These are phyloP conservation scores for Pseudomyrmex pallidus DNA, from an alignment of 1,140 invertebrate species.

Conservation along the genomic window DNA sequence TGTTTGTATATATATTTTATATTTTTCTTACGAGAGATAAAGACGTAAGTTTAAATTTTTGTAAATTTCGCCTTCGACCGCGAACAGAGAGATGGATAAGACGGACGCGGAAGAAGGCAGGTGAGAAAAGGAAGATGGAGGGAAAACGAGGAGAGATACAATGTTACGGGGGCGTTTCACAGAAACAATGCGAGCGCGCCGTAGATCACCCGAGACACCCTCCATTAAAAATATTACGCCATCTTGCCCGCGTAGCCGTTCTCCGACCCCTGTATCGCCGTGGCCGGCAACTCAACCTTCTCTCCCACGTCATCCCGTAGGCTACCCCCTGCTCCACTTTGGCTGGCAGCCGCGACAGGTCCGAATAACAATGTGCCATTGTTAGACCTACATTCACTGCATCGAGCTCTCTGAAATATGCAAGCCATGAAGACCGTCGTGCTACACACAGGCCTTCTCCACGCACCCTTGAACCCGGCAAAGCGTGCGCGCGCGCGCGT, in stretches of 20 bases:
- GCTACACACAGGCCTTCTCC: slow-evolving; percentile 21
- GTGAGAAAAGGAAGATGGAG: slow-evolving; percentile 37
- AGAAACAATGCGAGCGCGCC: slow-evolving; percentile 68
- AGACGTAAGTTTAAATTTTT: neutral
- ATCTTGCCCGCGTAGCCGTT: slow-evolving; percentile 63
- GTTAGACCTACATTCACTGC: slow-evolving; percentile 57
- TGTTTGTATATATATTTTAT: neutral
- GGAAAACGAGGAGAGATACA: slow-evolving; percentile 39
- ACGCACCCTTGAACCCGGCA: slow-evolving; percentile 60
- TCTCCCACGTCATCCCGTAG: neutral
- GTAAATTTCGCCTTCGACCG: neutral
- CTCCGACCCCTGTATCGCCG: slow-evolving; percentile 6
- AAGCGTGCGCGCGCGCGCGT: slow-evolving; percentile 36
- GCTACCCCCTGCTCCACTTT: slow-evolving; percentile 43
- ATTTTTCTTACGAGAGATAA: neutral
- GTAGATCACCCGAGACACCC: slow-evolving; percentile 72
- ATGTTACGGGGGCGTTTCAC: slow-evolving; percentile 58
- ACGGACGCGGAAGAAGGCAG: slow-evolving; percentile 4
- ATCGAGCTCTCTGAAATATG: slow-evolving; percentile 63
- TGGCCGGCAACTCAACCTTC: slow-evolving; percentile 5
- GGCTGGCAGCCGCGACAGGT: slow-evolving; percentile 60
- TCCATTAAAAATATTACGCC: slow-evolving; percentile 78
- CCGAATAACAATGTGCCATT: slow-evolving; percentile 71
- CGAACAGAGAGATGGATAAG: neutral
- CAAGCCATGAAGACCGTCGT: slow-evolving; percentile 46